Conservation (phyloP, 2,113 vertebrate genomes). For the Xenopus laevis region DNA sequence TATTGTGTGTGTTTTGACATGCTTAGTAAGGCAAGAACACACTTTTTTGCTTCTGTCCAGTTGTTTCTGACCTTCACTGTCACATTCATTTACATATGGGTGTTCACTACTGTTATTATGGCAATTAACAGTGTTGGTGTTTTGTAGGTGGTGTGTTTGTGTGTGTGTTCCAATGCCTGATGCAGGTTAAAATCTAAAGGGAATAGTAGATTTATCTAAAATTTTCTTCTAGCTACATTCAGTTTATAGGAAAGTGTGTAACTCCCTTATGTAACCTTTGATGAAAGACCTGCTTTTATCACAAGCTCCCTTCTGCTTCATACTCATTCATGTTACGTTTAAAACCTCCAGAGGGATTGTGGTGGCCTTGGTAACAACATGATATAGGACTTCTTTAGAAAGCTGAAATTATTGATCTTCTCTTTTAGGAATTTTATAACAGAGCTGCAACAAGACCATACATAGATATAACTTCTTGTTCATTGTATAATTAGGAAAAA, state of each 20-base stretch:
- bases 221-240: slow-evolving; percentile 10
- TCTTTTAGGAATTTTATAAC: slow-evolving; percentile 18
- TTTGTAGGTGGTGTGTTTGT: too few species aligned
- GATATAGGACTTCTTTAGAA: slow-evolving; percentile 38
- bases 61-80: too few species aligned
- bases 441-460: background rate
- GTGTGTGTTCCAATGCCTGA: too few species aligned
- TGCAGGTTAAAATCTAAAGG: too few species aligned
- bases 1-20: too few species aligned
- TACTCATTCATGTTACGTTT: slow-evolving; percentile 36
- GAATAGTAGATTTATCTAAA: background rate
- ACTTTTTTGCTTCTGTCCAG: too few species aligned
- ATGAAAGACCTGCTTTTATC: slow-evolving; percentile 37
- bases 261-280: slow-evolving; percentile 30
- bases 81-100: too few species aligned
- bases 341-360: slow-evolving; percentile 30
- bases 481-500: too few species aligned
- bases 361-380: slow-evolving; percentile 39
- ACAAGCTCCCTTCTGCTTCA: slow-evolving; percentile 32
- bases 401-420: slow-evolving; percentile 39
- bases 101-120: too few species aligned
- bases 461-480: background rate
- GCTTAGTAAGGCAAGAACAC: too few species aligned
- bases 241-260: slow-evolving; percentile 9
- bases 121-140: too few species aligned